These are phyloP conservation scores for Crematogaster levior DNA, from an alignment of 2,888 invertebrate species.

Conservation along the genomic window DNA sequence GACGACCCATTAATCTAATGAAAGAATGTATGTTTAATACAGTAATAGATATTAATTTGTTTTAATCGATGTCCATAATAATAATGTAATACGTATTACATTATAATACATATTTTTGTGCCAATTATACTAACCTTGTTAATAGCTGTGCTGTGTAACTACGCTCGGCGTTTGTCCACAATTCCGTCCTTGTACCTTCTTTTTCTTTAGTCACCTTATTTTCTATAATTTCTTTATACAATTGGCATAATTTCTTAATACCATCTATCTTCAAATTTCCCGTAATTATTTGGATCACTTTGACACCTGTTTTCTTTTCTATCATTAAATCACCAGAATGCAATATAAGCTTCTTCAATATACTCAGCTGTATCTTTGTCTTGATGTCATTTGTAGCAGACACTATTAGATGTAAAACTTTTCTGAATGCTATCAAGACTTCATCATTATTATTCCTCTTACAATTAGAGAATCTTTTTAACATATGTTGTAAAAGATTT, in stretches of 20 bases:
- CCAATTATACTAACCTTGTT: slow-evolving; percentile 83
- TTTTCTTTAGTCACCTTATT: slow-evolving; percentile 87
- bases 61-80: background rate
- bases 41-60: slow-evolving; percentile 13
- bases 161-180: slow-evolving; percentile 90
- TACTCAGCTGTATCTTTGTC: slow-evolving; percentile 87
- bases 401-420: slow-evolving; percentile 86
- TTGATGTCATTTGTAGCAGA: slow-evolving; percentile 86
- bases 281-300: slow-evolving; percentile 89
- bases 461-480: slow-evolving; percentile 88
- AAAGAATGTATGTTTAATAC: slow-evolving; percentile 10
- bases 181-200: slow-evolving; percentile 86
- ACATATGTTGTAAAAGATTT: slow-evolving; percentile 89
- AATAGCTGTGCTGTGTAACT: slow-evolving; percentile 89
- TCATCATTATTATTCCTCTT: slow-evolving; percentile 88
- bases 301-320: slow-evolving; percentile 90
- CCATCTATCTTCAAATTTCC: slow-evolving; percentile 88
- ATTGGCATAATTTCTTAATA: slow-evolving; percentile 88
- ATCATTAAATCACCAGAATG: slow-evolving; percentile 91
- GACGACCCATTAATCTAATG: slow-evolving; percentile 87
- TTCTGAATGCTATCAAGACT: slow-evolving; percentile 88
- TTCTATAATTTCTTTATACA: slow-evolving; percentile 88
- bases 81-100: background rate
- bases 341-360: slow-evolving; percentile 89
- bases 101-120: slow-evolving; percentile 10